Conservation (phyloP, 2,113 vertebrate species). For the Percopsis transmontana region DNA sequence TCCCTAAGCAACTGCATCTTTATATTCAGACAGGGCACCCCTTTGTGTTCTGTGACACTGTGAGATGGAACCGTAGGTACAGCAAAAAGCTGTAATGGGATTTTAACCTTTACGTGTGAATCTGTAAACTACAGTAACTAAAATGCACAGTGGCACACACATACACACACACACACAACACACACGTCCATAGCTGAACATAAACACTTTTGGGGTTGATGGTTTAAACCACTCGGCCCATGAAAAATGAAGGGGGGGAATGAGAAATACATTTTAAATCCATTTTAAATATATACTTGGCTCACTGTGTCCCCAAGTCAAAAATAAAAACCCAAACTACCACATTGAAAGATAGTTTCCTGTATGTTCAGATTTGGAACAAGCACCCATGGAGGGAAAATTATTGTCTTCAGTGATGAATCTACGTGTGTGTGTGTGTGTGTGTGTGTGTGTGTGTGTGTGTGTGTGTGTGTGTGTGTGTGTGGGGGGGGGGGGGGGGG, state of each 20-base stretch:
- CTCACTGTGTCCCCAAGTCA: conserved; percentile 40
- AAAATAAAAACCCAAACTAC: conserved; percentile 56
- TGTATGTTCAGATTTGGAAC: conserved; percentile 33
- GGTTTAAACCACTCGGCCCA: background rate
- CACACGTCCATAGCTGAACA: background rate
- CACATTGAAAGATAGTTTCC: conserved; percentile 48
- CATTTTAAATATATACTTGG: conserved; percentile 31
- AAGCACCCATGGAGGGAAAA: conserved; percentile 25
- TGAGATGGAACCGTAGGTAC: conserved; percentile 1
- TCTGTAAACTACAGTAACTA: conserved; percentile 1
- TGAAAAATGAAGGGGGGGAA: background rate
- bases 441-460: background rate
- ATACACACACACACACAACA: conserved; percentile 56
- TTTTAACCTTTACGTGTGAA: conserved; percentile 32
- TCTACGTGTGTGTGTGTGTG: background rate
- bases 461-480: background rate
- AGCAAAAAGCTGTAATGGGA: conserved; percentile 19
- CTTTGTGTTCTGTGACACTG: background rate
- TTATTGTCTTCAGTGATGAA: conserved; percentile 5
- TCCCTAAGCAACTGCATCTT: too few relatives aligned
- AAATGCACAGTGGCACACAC: background rate
- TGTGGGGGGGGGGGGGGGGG: too few relatives aligned
- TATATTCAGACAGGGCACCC: background rate
- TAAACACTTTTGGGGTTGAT: background rate
- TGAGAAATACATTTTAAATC: too few relatives aligned